Evolutionary conservation across 1,140 invertebrate genomes (phyloP).

Genomic region (Drusus annulatus): DNA sequence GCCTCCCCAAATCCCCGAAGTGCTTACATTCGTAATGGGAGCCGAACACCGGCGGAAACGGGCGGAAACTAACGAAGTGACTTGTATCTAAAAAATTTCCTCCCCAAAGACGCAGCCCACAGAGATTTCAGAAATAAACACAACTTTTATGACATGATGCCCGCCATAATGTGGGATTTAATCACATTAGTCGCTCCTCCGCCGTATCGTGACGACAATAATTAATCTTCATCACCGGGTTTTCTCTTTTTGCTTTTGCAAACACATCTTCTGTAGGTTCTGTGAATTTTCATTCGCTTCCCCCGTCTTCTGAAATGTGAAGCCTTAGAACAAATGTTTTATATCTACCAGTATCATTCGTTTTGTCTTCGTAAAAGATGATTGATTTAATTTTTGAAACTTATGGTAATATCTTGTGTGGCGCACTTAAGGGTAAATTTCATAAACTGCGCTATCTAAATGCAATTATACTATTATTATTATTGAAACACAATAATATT

Average conservation of each 20-base stretch:
- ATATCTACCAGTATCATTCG: too few species aligned
- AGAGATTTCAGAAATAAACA: slow-evolving; percentile 34
- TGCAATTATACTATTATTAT: too few species aligned
- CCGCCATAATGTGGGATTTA: slow-evolving; percentile 31
- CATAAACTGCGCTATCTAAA: too few species aligned
- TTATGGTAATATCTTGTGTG: too few species aligned
- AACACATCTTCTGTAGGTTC: not conserved
- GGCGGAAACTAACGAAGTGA: slow-evolving; percentile 30
- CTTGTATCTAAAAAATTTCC: slow-evolving; percentile 7
- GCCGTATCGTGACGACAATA: not conserved
- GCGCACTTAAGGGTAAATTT: too few species aligned
- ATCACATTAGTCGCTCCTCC: slow-evolving; percentile 37
- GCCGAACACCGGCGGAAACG: slow-evolving; percentile 16
- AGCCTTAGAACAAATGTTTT: not conserved
- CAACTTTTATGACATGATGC: slow-evolving; percentile 41
- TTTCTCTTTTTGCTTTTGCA: slow-evolving; percentile 1
- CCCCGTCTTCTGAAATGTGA: not conserved
- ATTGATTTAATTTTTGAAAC: too few species aligned
- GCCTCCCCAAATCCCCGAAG: slow-evolving; percentile 50
- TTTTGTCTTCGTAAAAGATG: too few species aligned
- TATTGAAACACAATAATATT: too few species aligned
- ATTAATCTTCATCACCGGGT: slow-evolving; percentile 45
- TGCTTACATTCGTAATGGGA: slow-evolving; percentile 50
- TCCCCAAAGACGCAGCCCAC: not conserved
- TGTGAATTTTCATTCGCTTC: not conserved